Conservation (phyloP, 2,797 vertebrate species). For the Danio tinwini region DNA sequence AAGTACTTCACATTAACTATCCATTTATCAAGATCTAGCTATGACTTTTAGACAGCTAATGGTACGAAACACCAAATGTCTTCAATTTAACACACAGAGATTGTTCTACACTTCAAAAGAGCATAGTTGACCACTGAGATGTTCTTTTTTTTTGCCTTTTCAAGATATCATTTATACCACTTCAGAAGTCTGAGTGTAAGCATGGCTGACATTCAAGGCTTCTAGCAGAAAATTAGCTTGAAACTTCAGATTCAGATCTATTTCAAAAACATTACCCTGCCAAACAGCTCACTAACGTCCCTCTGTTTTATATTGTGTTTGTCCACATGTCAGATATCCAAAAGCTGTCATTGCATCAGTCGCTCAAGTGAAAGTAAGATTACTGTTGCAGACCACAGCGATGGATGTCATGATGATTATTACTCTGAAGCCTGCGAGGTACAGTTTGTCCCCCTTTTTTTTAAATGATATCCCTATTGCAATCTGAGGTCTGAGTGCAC, state of each 20-base stretch:
- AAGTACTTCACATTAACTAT: constrained; percentile 9
- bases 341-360: constrained; percentile 66
- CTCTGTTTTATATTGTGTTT: constrained; percentile 45
- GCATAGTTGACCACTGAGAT: constrained; percentile 17
- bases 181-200: constrained; percentile 18
- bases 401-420: constrained; percentile 68
- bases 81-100: constrained; percentile 15
- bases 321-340: constrained; percentile 36
- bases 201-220: constrained; percentile 24
- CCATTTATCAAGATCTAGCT: constrained; percentile 19
- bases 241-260: constrained; percentile 32
- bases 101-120: constrained; percentile 29
- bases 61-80: constrained; percentile 18
- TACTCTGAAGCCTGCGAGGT: constrained; percentile 64
- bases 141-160: not conserved
- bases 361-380: constrained; percentile 68
- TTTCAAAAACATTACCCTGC: constrained; percentile 32
- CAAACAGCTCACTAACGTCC: constrained; percentile 32
- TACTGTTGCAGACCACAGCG: constrained; percentile 69
- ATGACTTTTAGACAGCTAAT: constrained; percentile 8
- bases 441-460: constrained; percentile 60
- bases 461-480: constrained; percentile 53
- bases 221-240: constrained; percentile 22
- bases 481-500: constrained; percentile 62
- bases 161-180: constrained; percentile 27